Percentiles rank a stretch among this genome's conserved stretches.
These are phyloP conservation scores for Atopsyche davidsoni DNA, from an alignment of 1,140 invertebrate species.

Conservation along the genomic window DNA sequence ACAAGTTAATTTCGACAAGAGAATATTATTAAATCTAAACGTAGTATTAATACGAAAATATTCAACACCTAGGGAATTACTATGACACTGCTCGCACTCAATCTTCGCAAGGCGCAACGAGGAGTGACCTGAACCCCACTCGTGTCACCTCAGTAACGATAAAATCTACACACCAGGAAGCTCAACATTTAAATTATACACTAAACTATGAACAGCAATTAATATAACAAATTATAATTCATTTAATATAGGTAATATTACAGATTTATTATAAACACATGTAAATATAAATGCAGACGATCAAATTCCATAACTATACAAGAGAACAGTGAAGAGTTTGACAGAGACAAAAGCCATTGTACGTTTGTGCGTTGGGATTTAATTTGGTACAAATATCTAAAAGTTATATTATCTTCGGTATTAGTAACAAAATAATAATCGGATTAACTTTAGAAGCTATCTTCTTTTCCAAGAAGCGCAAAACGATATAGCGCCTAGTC, in stretches of 20 bases:
- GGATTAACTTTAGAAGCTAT: too few relatives aligned
- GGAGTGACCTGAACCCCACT: background rate
- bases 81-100: conserved; percentile 1
- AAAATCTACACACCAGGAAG: conserved; percentile 16
- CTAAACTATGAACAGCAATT: conserved; percentile 18
- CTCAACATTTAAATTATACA: conserved; percentile 22
- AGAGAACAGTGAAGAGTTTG: too few relatives aligned
- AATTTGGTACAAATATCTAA: too few relatives aligned
- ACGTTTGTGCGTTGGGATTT: too few relatives aligned
- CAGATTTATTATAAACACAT: background rate
- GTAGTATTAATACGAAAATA: conserved; percentile 2
- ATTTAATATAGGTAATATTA: background rate
- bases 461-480: too few relatives aligned
- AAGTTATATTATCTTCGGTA: too few relatives aligned
- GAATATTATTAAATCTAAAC: background rate
- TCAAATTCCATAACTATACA: too few relatives aligned
- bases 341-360: too few relatives aligned
- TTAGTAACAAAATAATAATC: too few relatives aligned
- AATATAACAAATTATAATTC: conserved; percentile 19
- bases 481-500: too few relatives aligned
- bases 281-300: too few relatives aligned
- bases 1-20: conserved; percentile 1
- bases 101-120: conserved; percentile 17
- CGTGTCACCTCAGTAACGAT: conserved; percentile 2
- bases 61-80: conserved; percentile 2